Evolutionary conservation across 2,113 vertebrate genomes (phyloP).

Genomic region (Phocoena sinus): DNA sequence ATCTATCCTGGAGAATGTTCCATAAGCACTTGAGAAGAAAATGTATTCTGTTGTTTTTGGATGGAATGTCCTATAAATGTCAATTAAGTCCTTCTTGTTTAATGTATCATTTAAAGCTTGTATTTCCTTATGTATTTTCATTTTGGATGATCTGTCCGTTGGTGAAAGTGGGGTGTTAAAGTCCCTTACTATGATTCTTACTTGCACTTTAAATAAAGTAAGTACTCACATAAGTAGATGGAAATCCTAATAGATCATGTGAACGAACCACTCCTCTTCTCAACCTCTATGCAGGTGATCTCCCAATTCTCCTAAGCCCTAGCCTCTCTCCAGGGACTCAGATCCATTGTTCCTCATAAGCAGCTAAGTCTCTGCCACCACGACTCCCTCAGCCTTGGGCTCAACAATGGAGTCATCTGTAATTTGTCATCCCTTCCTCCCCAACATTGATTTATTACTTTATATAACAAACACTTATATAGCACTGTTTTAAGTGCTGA

Average conservation of each 20-base stretch:
- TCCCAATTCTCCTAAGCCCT: not conserved
- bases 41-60: too few relatives aligned
- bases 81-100: too few relatives aligned
- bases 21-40: too few relatives aligned
- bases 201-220: not conserved
- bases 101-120: too few relatives aligned
- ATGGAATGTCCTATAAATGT: too few relatives aligned
- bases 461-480: not conserved
- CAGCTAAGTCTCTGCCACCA: not conserved
- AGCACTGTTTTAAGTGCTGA: not conserved
- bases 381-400: not conserved
- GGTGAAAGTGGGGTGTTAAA: too few relatives aligned
- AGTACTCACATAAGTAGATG: not conserved
- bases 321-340: not conserved
- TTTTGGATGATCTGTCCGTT: too few relatives aligned
- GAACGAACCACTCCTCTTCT: not conserved
- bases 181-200: not conserved
- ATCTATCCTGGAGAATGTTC: too few relatives aligned
- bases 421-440: not conserved
- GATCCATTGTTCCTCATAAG: not conserved
- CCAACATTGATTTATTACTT: not conserved
- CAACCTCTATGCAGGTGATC: not conserved
- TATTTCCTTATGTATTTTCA: too few relatives aligned
- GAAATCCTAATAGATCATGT: not conserved
- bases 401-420: not conserved